Evolutionary conservation across 2,113 vertebrate species (phyloP).

Genomic region (Mastomys natalensis): DNA sequence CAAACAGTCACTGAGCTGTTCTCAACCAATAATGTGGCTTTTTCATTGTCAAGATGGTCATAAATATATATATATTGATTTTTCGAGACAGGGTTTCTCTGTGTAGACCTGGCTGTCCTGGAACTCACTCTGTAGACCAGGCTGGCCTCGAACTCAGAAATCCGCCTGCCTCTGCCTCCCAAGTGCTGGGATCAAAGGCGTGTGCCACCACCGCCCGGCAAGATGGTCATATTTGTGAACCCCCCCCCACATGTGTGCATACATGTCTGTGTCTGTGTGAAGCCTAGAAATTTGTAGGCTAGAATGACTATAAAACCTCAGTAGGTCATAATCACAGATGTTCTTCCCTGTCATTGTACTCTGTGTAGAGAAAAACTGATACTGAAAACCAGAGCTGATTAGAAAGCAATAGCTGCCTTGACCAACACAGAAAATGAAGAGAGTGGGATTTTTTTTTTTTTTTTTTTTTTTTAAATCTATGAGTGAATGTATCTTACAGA

Average conservation of each 20-base stretch:
- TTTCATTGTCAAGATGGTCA: not conserved
- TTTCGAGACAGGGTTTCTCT: no score
- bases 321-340: not conserved
- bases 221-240: not conserved
- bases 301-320: not conserved
- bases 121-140: no score
- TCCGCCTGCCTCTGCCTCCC: no score
- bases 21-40: not conserved
- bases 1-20: not conserved
- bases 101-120: no score
- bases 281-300: not conserved
- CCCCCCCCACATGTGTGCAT: not conserved
- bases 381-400: not conserved
- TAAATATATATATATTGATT: no score
- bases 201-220: no score
- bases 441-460: not conserved
- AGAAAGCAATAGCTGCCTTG: not conserved
- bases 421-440: not conserved
- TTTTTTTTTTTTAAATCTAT: not conserved
- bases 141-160: no score
- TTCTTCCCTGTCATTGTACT: not conserved
- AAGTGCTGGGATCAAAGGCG: no score
- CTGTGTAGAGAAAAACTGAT: not conserved
- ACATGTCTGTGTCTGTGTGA: not conserved
- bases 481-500: not conserved